Conservation (phyloP, 1,140 invertebrate species). For the Drosophila mojavensis region DNA sequence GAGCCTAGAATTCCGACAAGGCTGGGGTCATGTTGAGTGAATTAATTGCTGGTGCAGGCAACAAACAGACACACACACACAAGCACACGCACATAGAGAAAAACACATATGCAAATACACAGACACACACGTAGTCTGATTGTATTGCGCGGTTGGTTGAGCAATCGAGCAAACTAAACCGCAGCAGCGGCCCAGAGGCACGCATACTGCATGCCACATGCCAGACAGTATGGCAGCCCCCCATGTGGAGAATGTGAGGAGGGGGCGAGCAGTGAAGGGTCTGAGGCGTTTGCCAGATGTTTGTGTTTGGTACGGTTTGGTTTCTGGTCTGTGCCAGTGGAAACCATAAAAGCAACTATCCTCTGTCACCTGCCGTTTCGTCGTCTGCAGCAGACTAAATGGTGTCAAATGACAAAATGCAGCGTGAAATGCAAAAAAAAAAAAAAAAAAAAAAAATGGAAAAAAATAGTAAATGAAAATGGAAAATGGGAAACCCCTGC, state of each 20-base stretch:
- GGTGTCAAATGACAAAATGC: slow-evolving; percentile 79
- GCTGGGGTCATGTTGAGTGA: slow-evolving; percentile 40
- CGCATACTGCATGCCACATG: slow-evolving; percentile 39
- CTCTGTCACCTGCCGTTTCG: slow-evolving; percentile 38
- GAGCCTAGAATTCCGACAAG: slow-evolving; percentile 10
- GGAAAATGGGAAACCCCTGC: slow-evolving; percentile 48
- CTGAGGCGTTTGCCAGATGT: slow-evolving; percentile 35
- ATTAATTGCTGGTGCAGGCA: slow-evolving; percentile 63
- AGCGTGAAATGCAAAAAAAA: slow-evolving; percentile 52
- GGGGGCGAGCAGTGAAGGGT: background rate
- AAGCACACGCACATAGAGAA: slow-evolving; percentile 1
- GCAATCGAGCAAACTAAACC: slow-evolving; percentile 74
- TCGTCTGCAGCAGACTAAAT: slow-evolving; percentile 63
- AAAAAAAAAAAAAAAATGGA: slow-evolving; percentile 7
- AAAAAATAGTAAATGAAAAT: slow-evolving; percentile 39
- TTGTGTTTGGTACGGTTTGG: slow-evolving; percentile 45
- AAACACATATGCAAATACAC: too few species aligned
- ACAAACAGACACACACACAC: slow-evolving; percentile 11
- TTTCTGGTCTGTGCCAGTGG: slow-evolving; percentile 38
- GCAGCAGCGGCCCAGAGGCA: slow-evolving; percentile 48
- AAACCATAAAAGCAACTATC: slow-evolving; percentile 69
- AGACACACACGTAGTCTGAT: slow-evolving; percentile 7
- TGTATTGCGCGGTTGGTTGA: slow-evolving; percentile 67
- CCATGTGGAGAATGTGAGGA: background rate
- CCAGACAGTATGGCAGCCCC: slow-evolving; percentile 26